Conservation (phyloP, 92 coral and sea anemone genomes). For the Bergia puertoricense region DNA sequence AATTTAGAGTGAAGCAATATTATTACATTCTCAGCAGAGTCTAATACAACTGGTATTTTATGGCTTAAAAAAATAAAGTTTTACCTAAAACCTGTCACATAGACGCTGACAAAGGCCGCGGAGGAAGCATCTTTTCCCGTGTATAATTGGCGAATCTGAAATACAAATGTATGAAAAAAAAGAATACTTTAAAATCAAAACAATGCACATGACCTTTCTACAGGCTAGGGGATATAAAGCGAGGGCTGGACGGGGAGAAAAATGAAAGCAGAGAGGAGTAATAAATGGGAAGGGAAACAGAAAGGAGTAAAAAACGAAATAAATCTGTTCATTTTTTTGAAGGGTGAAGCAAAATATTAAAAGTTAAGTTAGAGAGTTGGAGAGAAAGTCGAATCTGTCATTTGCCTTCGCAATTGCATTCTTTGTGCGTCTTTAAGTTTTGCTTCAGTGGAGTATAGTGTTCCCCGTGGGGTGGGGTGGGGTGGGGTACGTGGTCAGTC, state of each 20-base stretch:
- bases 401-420: neutral
- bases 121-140: neutral
- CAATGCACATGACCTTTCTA: no score
- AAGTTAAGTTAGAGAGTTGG: neutral
- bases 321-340: neutral
- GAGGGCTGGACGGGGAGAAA: neutral
- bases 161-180: neutral
- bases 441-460: neutral
- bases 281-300: neutral
- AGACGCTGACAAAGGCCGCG: constrained; percentile 27
- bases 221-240: neutral
- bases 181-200: neutral
- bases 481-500: neutral
- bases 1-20: neutral
- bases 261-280: neutral
- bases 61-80: no score
- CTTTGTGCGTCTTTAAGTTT: no score
- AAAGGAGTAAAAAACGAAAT: no score
- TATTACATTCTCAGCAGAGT: neutral
- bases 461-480: neutral
- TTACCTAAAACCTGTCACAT: constrained; percentile 39
- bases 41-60: neutral
- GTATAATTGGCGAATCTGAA: constrained; percentile 15
- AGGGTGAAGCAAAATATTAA: neutral
- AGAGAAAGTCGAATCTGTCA: neutral